phyloP scores from a whole-genome alignment of 2,797 vertebrate species.

The Periophthalmus magnuspinnatus region DNA sequence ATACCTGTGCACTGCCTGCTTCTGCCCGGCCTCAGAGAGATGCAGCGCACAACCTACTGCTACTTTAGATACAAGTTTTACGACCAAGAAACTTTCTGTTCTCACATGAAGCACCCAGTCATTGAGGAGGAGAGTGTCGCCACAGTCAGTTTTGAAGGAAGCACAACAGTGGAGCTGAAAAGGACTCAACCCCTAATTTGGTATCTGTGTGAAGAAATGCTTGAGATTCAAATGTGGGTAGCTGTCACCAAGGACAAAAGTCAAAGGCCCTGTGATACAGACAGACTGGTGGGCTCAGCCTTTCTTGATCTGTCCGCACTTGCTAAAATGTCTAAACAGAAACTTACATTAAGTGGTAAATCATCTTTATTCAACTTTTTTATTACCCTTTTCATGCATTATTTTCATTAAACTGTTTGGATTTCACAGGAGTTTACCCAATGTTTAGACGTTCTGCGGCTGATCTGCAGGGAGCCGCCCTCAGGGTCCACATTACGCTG shows the following conservation, averaged over 20 bases:
- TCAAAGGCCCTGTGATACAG: slow-evolving; percentile 83
- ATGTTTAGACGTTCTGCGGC: slow-evolving; percentile 86
- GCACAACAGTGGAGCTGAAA: slow-evolving; percentile 73
- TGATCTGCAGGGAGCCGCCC: slow-evolving; percentile 86
- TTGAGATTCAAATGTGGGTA: slow-evolving; percentile 94
- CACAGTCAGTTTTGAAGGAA: slow-evolving; percentile 80
- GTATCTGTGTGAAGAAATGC: slow-evolving; percentile 89
- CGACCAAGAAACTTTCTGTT: slow-evolving; percentile 82
- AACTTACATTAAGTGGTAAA: slow-evolving; percentile 79
- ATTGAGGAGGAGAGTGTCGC: slow-evolving; percentile 61
- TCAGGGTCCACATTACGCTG: slow-evolving; percentile 83
- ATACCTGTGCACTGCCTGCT: slow-evolving; percentile 85
- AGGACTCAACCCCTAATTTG: slow-evolving; percentile 82
- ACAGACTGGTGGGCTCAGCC: slow-evolving; percentile 90
- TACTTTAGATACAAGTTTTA: slow-evolving; percentile 93
- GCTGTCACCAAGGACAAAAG: slow-evolving; percentile 81
- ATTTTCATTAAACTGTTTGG: slow-evolving; percentile 12
- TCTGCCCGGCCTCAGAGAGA: slow-evolving; percentile 75
- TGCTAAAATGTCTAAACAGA: slow-evolving; percentile 62
- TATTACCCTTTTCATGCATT: background rate
- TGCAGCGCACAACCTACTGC: slow-evolving; percentile 83
- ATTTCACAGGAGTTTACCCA: slow-evolving; percentile 85
- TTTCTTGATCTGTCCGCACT: slow-evolving; percentile 85
- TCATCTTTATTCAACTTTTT: background rate
- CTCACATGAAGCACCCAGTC: slow-evolving; percentile 81